Evolutionary conservation across 2,888 invertebrate species (phyloP), one percentile per base, ranked within the genome.

Genomic region (Sialis fuliginosa): DNA sequence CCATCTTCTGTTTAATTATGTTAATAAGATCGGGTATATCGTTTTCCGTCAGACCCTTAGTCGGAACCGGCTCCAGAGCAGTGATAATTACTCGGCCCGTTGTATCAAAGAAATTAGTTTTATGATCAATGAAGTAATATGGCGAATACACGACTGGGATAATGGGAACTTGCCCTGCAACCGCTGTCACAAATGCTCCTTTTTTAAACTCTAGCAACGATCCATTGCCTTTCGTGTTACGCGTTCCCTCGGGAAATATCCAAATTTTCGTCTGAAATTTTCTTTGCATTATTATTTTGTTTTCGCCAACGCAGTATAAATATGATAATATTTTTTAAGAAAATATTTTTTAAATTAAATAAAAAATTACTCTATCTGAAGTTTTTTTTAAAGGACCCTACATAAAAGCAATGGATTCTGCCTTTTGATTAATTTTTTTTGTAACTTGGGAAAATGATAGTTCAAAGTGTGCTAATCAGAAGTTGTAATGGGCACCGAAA

Each of bases 181-280:
- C 69, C 0, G 95, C 95, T 52, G 93, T 79, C 65, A 93, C 89
- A 68, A 97, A 96, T 4, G 91, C 92, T 7, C 95, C 95, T 62
- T 93, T 95, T 62, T 96, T 92, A 65, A 96, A 93, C 2, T 91
- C 88, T 55, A 92, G 66, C 57, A 96, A 66, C 31, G 74, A 74
- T 33, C 79, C 81, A 67, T 75, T 74, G 32, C 81, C 82, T 5
- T 74, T 75, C 9, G 74, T 73, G 59, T 83, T 80, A 50, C 96
- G 71, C 6, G 92, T 93, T 10, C 95, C 95, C 67, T 96, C 95
- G 0, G 95, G 93, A 63, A 91, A 96, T 50, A 96, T 73, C 60
- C 89, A 73, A 45, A 95, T 68, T 63, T 83, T 81, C 9, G 81
- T 75, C 79, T 81, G 65, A 12, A 65, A 22, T 22, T 22, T 22